Evolutionary conservation across 2,888 invertebrate genomes (phyloP).

Genomic region (Bembecia ichneumoniformis): DNA sequence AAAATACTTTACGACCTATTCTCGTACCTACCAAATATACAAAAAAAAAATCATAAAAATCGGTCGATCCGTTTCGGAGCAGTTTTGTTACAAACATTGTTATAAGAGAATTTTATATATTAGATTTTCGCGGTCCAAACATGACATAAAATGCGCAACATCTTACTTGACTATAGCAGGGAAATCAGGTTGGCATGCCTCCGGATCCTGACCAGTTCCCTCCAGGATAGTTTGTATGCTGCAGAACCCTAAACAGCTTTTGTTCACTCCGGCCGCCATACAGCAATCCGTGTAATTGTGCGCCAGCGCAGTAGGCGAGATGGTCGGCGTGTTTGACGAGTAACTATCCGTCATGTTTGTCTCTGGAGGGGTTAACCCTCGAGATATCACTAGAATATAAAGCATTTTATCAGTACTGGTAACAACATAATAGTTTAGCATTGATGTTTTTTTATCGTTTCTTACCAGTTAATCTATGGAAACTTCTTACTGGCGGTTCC

Average conservation of each 20-base stretch:
- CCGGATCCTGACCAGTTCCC: slow-evolving; percentile 86
- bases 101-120: too few relatives aligned
- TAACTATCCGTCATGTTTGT: slow-evolving; percentile 62
- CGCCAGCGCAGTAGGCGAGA: slow-evolving; percentile 53
- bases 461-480: slow-evolving; percentile 82
- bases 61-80: too few relatives aligned
- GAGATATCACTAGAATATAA: slow-evolving; percentile 72
- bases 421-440: neutral
- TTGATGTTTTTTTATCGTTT: neutral
- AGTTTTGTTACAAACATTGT: too few relatives aligned
- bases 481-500: slow-evolving; percentile 82
- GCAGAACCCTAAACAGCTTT: slow-evolving; percentile 84
- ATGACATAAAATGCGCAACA: too few relatives aligned
- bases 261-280: slow-evolving; percentile 77
- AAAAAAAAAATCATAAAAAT: too few relatives aligned
- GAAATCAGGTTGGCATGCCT: slow-evolving; percentile 85
- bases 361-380: slow-evolving; percentile 74
- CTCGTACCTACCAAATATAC: too few relatives aligned
- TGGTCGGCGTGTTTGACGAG: slow-evolving; percentile 49
- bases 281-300: slow-evolving; percentile 91
- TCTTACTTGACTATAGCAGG: slow-evolving; percentile 79
- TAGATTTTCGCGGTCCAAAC: too few relatives aligned
- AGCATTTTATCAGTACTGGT: neutral
- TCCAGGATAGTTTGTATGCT: slow-evolving; percentile 83
- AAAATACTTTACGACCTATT: too few relatives aligned